Percentiles rank a stretch among this genome's conserved stretches.
Conservation (phyloP, 2,797 vertebrate species). For the Anomalospiza imberbis region DNA sequence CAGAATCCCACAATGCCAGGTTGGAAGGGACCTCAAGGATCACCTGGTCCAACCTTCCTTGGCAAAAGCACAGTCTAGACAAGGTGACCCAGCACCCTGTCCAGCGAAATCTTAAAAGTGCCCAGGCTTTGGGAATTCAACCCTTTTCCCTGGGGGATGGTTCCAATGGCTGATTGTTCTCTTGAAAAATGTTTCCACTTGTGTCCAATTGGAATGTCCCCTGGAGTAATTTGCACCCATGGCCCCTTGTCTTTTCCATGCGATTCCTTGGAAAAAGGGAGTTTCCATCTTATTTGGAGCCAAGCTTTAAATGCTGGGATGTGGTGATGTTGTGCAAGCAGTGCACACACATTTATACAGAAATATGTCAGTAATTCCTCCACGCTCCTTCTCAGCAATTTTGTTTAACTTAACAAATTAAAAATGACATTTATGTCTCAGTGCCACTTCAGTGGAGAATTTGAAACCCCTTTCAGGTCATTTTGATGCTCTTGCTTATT, state of each 20-base stretch:
- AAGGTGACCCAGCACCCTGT: not conserved
- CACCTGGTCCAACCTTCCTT: not conserved
- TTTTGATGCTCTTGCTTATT: not conserved
- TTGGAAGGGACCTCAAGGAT: not conserved
- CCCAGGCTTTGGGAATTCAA: not conserved
- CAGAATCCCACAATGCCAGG: not conserved
- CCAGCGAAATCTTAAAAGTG: not conserved
- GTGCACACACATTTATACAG: not conserved
- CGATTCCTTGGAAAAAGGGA: not conserved
- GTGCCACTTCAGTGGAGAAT: not conserved
- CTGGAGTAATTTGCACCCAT: not conserved
- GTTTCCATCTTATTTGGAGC: not conserved
- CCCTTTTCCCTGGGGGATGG: not conserved
- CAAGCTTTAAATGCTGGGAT: not conserved
- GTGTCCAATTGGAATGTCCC: not conserved
- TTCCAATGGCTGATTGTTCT: not conserved
- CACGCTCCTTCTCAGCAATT: not conserved
- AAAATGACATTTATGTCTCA: not conserved
- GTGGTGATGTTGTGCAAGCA: not conserved
- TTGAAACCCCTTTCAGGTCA: not conserved
- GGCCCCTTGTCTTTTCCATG: not conserved
- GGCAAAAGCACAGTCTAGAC: not conserved
- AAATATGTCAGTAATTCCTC: not conserved
- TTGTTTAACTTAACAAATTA: not conserved
- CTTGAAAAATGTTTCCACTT: not conserved